Evolutionary conservation across 2,113 vertebrate genomes (phyloP).

Genomic region (Zootoca vivipara): DNA sequence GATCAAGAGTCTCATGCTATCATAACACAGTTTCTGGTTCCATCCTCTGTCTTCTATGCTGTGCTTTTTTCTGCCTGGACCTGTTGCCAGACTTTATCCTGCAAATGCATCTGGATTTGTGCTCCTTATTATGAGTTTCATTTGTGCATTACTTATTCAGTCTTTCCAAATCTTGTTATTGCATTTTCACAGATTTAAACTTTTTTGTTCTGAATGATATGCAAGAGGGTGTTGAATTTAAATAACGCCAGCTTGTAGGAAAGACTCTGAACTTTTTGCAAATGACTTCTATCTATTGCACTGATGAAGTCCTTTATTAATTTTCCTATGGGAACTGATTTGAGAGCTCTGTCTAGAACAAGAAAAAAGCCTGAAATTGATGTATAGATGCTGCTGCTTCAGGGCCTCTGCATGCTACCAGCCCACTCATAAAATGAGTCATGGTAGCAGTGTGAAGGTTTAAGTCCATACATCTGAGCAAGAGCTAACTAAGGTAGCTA

Average conservation of each 20-base stretch:
- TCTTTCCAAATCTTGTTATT: constrained; percentile 56
- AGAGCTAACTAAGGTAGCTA: constrained; percentile 21
- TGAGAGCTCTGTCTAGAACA: constrained; percentile 21
- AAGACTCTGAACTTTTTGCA: constrained; percentile 16
- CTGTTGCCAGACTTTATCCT: not conserved
- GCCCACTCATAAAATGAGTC: constrained; percentile 50
- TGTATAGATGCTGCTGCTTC: constrained; percentile 9
- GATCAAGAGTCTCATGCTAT: not conserved
- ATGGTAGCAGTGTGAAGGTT: constrained; percentile 43
- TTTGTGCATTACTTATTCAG: not conserved
- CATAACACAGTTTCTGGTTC: not conserved
- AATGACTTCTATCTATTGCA: constrained; percentile 47
- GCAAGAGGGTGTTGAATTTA: constrained; percentile 23
- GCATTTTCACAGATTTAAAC: constrained; percentile 57
- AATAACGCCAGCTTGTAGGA: constrained; percentile 35
- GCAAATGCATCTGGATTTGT: not conserved
- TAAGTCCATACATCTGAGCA: constrained; percentile 40
- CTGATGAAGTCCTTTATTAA: constrained; percentile 29
- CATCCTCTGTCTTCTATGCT: not conserved
- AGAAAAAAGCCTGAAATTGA: not conserved
- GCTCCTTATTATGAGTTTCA: not conserved
- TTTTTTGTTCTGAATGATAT: constrained; percentile 44
- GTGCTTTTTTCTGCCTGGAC: not conserved
- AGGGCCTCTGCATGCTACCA: constrained; percentile 31
- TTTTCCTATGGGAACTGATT: constrained; percentile 19